Evolutionary conservation across 2,797 vertebrate species (phyloP).

Genomic region (Gadopsis bispinosus): DNA sequence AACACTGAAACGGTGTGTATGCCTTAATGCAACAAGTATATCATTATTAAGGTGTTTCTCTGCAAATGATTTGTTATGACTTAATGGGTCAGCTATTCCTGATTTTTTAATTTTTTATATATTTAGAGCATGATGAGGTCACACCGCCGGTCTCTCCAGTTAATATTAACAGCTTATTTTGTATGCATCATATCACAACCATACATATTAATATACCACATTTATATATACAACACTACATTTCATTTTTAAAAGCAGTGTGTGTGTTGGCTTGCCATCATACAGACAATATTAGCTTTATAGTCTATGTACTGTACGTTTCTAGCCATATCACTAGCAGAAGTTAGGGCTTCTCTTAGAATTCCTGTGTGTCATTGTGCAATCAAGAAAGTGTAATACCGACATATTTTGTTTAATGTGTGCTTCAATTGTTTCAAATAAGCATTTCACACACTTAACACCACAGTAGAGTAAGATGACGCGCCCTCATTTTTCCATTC

Average conservation of each 20-base stretch:
- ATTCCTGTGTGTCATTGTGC: not conserved
- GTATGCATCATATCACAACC: not conserved
- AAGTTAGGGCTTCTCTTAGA: not conserved
- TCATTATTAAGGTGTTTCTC: constrained; percentile 1
- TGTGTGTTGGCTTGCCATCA: not conserved
- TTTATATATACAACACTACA: too few relatives aligned
- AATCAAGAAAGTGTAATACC: not conserved
- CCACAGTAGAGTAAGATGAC: not conserved
- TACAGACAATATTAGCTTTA: not conserved
- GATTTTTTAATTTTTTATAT: not conserved
- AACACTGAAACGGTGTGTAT: not conserved
- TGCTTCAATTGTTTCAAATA: not conserved
- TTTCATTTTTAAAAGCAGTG: not conserved
- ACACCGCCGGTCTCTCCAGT: not conserved
- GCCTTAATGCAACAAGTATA: constrained; percentile 1
- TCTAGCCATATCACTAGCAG: not conserved
- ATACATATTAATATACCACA: not conserved
- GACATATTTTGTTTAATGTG: not conserved
- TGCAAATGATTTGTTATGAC: not conserved
- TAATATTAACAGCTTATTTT: not conserved
- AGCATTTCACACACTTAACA: not conserved
- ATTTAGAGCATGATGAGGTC: not conserved
- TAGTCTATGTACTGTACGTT: not conserved
- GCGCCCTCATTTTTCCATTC: not conserved
- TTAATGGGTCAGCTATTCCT: constrained; percentile 2